Evolutionary conservation across 2,888 invertebrate species (phyloP).

Genomic region (Pyrrhia umbra): DNA sequence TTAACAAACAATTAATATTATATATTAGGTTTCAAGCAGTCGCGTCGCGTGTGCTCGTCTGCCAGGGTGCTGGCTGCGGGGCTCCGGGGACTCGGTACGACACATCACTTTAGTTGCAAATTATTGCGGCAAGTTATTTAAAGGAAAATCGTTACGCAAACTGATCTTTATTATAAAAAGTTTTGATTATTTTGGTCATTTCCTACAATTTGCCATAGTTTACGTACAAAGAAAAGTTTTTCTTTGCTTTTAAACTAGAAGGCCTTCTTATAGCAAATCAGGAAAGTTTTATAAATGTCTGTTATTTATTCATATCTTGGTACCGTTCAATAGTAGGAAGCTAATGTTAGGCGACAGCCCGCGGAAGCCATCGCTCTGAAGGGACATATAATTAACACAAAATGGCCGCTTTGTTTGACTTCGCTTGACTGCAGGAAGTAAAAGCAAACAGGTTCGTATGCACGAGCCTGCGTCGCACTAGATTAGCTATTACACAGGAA

Average conservation of each 20-base stretch:
- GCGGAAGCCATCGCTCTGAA: constrained; percentile 37
- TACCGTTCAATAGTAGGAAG: constrained; percentile 11
- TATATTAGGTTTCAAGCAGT: too few relatives aligned
- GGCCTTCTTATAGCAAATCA: background rate
- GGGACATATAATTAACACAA: constrained; percentile 31
- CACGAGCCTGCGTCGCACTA: constrained; percentile 9
- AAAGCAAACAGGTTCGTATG: constrained; percentile 38
- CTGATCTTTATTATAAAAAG: background rate
- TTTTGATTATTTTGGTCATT: background rate
- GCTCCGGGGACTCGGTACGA: too few relatives aligned
- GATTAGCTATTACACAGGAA: constrained; percentile 21
- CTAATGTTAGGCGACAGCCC: constrained; percentile 9
- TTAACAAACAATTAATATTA: too few relatives aligned
- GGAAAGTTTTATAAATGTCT: background rate
- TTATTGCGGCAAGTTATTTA: too few relatives aligned
- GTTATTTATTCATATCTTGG: constrained; percentile 17
- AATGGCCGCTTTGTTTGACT: constrained; percentile 16
- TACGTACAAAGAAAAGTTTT: background rate
- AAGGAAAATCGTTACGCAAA: too few relatives aligned
- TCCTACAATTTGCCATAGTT: background rate
- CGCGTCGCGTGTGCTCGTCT: too few relatives aligned
- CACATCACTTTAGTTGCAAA: too few relatives aligned
- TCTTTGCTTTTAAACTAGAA: background rate
- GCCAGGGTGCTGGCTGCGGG: too few relatives aligned
- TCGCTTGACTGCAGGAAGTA: constrained; percentile 38